Evolutionary conservation across 2,113 vertebrate species (phyloP), one percentile per base, ranked within the genome.

Genomic region (Neotoma lepida): DNA sequence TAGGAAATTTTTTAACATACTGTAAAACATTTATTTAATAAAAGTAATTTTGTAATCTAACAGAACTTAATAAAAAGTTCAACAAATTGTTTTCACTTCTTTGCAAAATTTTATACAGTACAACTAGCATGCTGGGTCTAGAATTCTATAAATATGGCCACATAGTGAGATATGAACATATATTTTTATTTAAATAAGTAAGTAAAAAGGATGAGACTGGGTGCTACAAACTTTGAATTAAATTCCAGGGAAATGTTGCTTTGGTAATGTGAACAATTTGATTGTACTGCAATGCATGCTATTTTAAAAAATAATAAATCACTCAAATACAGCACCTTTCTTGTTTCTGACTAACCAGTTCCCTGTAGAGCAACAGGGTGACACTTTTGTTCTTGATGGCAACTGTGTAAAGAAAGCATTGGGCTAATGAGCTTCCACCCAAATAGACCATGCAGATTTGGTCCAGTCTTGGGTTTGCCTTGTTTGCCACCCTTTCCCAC

Each of bases 21-120:
- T 30, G 51, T 93, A 30, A 95, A 97, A 96, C 95, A 93, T 98
- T 98, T 98, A 98, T 98, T 98, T 97, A 95, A 96, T 98, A 98
- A 98, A 98, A 98, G 98, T 96, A 98, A 66, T 86, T 97, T 74
- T 97, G 97, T 91, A 93, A 85, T 96, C 88, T 96, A 96, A 98
- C 97, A 97, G 91, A 97, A 77, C 84, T 94, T 73, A 96, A 95
- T 95, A 94, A 93, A 89, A 96, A 89, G 89, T 87, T 94, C 82
- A 94, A 96, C 70, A 90, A 90, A 86, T 68, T 88, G 80, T 51
- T 61, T 96, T 96, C 89, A 93, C 66, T 46, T 35, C 44, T 95
- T 97, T 94, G 95, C 84, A 97, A 96, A 91, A 97, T 80, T 74
- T 44, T 94, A 92, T 44, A 97, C 90, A 96, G 94, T 96, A 93